Evolutionary conservation across 2,113 vertebrate species (phyloP).

Genomic region (Promerops cafer): DNA sequence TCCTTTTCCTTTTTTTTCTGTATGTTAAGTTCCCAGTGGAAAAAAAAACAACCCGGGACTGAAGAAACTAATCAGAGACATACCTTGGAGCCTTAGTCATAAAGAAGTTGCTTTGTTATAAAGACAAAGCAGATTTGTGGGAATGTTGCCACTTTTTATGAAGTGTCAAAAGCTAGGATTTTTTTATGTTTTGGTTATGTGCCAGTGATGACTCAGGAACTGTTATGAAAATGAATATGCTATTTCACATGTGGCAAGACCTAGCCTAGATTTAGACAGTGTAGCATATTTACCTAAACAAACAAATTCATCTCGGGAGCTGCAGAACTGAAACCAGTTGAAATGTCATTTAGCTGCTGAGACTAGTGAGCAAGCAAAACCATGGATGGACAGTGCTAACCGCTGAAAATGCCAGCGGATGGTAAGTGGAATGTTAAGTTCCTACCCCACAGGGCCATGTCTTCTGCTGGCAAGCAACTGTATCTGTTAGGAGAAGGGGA

Average conservation of each 20-base stretch:
- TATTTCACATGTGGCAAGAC: neutral
- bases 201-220: neutral
- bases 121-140: slow-evolving; percentile 10
- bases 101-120: neutral
- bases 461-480: neutral
- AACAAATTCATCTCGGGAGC: neutral
- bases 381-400: neutral
- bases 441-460: neutral
- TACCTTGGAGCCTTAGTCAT: neutral
- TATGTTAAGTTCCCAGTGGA: neutral
- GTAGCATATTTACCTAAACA: neutral
- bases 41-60: neutral
- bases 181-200: neutral
- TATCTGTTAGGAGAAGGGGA: neutral
- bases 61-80: slow-evolving; percentile 18
- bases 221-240: neutral
- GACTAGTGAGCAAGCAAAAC: neutral
- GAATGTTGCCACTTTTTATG: neutral
- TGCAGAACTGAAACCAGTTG: neutral
- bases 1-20: neutral
- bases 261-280: neutral
- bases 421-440: neutral
- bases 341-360: neutral
- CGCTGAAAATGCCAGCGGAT: accelerated
- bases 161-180: neutral